Evolutionary conservation across 1,140 invertebrate species (phyloP).

Genomic region (Zaprionus kolodkinae): DNA sequence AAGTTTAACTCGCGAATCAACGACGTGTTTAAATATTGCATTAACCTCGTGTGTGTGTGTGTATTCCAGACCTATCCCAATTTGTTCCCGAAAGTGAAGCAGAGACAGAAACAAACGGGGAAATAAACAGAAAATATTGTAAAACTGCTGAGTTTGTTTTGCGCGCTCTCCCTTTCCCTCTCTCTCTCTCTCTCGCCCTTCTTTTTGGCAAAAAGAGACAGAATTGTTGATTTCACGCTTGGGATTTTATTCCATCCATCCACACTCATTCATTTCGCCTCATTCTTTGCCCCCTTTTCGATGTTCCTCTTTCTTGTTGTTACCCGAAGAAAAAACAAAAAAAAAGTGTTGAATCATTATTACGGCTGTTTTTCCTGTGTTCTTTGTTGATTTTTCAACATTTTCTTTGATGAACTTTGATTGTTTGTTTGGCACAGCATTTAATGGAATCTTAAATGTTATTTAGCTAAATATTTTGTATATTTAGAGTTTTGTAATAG

Average conservation of each 20-base stretch:
- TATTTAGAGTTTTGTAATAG: no score
- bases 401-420: neutral
- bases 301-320: neutral
- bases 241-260: neutral
- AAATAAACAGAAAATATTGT: constrained; percentile 28
- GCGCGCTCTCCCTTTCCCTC: neutral
- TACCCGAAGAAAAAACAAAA: neutral
- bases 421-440: neutral
- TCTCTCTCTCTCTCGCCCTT: neutral
- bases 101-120: neutral
- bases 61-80: constrained; percentile 75
- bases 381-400: no score
- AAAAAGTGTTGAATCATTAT: constrained; percentile 4
- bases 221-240: constrained; percentile 2
- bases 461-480: neutral
- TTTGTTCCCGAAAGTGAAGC: constrained; percentile 15
- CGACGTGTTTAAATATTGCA: constrained; percentile 33
- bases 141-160: constrained; percentile 16
- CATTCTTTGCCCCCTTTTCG: neutral
- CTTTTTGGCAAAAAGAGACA: neutral
- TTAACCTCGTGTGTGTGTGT: constrained; percentile 10
- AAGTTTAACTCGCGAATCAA: constrained; percentile 1
- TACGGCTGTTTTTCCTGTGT: no score
- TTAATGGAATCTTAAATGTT: neutral
- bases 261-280: neutral